These are phyloP conservation scores for Spizaetus ornatus DNA, from an alignment of 2,113 vertebrate genomes.

Conservation along the genomic window DNA sequence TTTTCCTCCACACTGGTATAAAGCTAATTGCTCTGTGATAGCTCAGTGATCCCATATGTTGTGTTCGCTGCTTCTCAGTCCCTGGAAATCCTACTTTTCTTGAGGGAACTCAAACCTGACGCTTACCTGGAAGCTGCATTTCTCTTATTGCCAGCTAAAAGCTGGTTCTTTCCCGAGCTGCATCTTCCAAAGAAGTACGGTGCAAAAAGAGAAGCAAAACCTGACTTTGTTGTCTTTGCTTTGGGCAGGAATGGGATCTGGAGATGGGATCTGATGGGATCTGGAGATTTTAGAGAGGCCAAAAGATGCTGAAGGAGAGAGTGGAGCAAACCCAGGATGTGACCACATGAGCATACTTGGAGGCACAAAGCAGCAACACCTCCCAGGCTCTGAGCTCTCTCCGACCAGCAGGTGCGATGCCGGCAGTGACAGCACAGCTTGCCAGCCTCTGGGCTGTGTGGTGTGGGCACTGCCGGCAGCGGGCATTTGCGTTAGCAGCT, in stretches of 20 bases:
- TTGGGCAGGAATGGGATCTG: not conserved
- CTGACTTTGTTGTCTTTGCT: not conserved
- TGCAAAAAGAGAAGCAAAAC: not conserved
- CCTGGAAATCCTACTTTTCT: not conserved
- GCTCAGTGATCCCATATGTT: not conserved
- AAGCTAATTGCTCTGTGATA: not conserved
- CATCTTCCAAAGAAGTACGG: not conserved
- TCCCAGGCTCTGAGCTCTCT: not conserved
- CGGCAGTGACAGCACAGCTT: not conserved
- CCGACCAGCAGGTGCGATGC: accelerated
- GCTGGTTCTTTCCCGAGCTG: not conserved
- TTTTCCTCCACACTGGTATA: not conserved
- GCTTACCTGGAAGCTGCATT: not conserved
- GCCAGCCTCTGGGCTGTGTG: accelerated
- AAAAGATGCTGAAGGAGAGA: not conserved
- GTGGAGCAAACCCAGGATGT: not conserved
- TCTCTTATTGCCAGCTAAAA: not conserved
- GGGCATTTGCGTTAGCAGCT: accelerated
- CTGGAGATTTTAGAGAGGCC: not conserved
- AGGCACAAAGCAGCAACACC: not conserved
- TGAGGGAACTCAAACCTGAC: not conserved
- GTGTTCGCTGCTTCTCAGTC: not conserved
- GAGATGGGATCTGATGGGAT: not conserved
- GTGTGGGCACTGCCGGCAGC: accelerated
- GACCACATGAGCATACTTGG: not conserved